Conservation (phyloP, 2,797 vertebrate genomes). For the Sebastes minor region DNA sequence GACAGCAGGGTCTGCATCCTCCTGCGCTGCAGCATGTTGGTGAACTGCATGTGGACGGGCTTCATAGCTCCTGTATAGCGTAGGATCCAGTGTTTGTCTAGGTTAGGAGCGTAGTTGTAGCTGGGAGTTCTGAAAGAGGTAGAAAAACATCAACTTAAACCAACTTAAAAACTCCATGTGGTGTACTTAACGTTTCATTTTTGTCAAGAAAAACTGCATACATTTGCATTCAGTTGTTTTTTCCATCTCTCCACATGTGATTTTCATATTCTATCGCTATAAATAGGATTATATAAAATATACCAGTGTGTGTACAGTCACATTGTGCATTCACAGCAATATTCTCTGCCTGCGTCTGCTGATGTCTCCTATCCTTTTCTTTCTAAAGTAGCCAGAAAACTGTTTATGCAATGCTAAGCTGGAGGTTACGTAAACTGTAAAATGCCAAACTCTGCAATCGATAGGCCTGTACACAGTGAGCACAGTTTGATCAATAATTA, state of each 20-base stretch:
- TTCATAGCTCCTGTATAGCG: slow-evolving; percentile 97
- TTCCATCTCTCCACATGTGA: not conserved
- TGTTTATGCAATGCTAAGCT: slow-evolving; percentile 54
- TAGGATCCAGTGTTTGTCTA: slow-evolving; percentile 98
- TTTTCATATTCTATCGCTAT: slow-evolving; percentile 11
- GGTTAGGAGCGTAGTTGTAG: slow-evolving; percentile 97
- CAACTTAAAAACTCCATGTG: not conserved
- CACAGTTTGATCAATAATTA: slow-evolving; percentile 72
- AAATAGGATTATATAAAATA: slow-evolving; percentile 35
- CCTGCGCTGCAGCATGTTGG: slow-evolving; percentile 96
- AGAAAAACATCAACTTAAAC: not conserved
- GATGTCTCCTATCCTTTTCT: slow-evolving; percentile 5
- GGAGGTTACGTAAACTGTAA: slow-evolving; percentile 49
- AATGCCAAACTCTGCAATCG: slow-evolving; percentile 65
- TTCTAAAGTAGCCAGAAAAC: slow-evolving; percentile 37
- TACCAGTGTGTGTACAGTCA: slow-evolving; percentile 7
- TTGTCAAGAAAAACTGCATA: not conserved
- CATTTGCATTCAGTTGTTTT: slow-evolving; percentile 12
- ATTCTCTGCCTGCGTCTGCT: slow-evolving; percentile 29
- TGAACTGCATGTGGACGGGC: slow-evolving; percentile 99
- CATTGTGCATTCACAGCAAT: slow-evolving; percentile 29
- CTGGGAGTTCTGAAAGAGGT: slow-evolving; percentile 88
- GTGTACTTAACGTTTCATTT: not conserved
- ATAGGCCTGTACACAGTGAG: slow-evolving; percentile 38
- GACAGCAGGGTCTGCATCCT: slow-evolving; percentile 96